Conservation (phyloP, 2,113 vertebrate species). For the Nestor notabilis region DNA sequence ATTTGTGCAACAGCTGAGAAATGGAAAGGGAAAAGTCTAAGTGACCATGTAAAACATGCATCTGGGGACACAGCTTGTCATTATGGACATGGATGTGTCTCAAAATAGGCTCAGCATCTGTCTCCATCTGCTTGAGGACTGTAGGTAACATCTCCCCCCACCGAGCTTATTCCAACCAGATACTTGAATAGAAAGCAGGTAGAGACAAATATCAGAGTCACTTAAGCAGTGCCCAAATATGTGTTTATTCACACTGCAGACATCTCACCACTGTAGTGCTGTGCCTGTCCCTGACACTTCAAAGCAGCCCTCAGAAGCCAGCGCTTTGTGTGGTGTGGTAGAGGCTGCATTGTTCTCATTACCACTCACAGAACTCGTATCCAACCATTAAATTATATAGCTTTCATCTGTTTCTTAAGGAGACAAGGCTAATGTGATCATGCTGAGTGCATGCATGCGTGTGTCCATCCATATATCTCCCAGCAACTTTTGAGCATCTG, state of each 20-base stretch:
- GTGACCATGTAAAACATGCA: background rate
- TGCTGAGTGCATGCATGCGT: background rate
- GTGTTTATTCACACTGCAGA: background rate
- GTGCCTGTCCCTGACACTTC: background rate
- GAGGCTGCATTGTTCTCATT: constrained; percentile 38
- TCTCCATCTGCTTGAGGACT: background rate
- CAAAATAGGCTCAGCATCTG: background rate
- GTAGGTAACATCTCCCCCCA: background rate
- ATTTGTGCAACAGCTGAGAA: background rate
- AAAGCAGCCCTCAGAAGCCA: constrained; percentile 30
- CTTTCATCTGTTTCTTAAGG: constrained; percentile 50
- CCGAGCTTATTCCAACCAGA: background rate
- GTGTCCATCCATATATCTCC: constrained; percentile 8
- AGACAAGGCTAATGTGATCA: constrained; percentile 8
- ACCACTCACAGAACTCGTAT: background rate
- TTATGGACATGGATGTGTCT: background rate
- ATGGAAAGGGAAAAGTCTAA: background rate
- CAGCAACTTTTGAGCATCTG: background rate
- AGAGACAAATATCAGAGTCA: background rate
- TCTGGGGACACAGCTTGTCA: background rate
- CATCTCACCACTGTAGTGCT: background rate
- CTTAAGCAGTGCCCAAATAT: background rate
- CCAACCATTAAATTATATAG: constrained; percentile 34
- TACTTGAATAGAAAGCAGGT: background rate
- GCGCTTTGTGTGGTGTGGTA: constrained; percentile 32